These are phyloP conservation scores for Leptinotarsa defecta DNA, from an alignment of 1,140 invertebrate species.

Conservation along the genomic window DNA sequence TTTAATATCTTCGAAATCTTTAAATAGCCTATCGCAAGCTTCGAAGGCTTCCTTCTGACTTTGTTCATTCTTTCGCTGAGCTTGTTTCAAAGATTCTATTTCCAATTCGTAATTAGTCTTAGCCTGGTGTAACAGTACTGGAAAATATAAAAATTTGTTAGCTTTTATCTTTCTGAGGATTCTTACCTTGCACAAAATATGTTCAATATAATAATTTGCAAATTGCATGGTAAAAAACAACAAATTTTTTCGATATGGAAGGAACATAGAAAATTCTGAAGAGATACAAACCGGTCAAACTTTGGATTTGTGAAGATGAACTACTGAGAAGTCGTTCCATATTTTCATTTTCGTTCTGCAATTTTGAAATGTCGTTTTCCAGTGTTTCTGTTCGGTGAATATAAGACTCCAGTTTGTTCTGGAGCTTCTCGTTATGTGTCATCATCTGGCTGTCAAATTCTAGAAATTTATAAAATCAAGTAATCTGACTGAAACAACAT, in stretches of 20 bases:
- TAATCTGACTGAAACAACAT: no score
- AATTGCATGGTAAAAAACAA: no score
- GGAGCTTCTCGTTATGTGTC: conserved; percentile 37
- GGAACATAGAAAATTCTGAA: neutral
- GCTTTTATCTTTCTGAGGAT: no score
- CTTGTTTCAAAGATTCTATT: conserved; percentile 20
- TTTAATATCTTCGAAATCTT: conserved; percentile 33
- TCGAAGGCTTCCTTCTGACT: conserved; percentile 28
- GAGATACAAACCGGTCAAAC: conserved; percentile 20
- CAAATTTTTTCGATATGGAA: neutral
- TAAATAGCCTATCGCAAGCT: conserved; percentile 24
- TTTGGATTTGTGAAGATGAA: conserved; percentile 32
- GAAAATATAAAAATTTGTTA: conserved; percentile 5
- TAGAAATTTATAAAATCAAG: neutral
- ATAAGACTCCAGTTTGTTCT: conserved; percentile 32
- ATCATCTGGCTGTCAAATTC: conserved; percentile 28
- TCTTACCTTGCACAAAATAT: no score
- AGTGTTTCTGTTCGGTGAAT: conserved; percentile 35
- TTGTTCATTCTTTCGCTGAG: conserved; percentile 23
- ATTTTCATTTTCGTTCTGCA: conserved; percentile 38
- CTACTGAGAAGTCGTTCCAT: conserved; percentile 34
- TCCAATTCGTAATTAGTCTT: conserved; percentile 35
- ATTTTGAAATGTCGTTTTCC: conserved; percentile 36
- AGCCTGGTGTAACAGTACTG: conserved; percentile 26
- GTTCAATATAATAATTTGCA: no score